Conservation (phyloP, 2,797 vertebrate genomes). For the Poeciliopsis turneri region DNA sequence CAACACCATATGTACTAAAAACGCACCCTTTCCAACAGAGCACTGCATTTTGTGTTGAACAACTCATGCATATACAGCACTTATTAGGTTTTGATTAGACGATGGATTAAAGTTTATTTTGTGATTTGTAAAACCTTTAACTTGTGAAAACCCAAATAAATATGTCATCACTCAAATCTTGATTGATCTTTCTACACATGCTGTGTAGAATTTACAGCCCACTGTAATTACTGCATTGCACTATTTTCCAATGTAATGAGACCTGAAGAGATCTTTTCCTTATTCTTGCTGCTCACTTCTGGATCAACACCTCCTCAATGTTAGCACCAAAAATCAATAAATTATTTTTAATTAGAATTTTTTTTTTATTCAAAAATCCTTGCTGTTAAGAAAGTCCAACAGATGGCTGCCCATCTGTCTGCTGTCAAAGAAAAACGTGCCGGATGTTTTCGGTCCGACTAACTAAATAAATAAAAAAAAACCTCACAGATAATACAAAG, state of each 20-base stretch:
- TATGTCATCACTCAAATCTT: neutral
- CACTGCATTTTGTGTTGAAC: neutral
- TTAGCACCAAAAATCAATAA: too few relatives aligned
- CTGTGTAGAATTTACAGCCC: neutral
- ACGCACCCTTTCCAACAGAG: neutral
- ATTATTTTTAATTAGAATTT: too few relatives aligned
- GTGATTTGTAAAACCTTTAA: neutral
- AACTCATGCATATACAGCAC: neutral
- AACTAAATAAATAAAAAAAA: too few relatives aligned
- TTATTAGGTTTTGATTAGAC: neutral
- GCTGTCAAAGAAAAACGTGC: too few relatives aligned
- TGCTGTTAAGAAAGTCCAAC: too few relatives aligned
- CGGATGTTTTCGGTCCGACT: too few relatives aligned
- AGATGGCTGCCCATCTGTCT: too few relatives aligned
- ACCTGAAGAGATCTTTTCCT: neutral
- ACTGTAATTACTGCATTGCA: neutral
- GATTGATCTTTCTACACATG: neutral
- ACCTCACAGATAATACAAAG: too few relatives aligned
- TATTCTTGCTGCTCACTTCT: neutral
- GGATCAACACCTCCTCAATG: neutral
- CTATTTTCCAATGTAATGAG: neutral
- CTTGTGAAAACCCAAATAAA: neutral
- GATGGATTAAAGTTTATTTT: neutral
- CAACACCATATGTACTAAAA: neutral
- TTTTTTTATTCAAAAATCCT: too few relatives aligned